Conservation (phyloP, 2,797 vertebrate species). For the Mormyrus hasselquistii region DNA sequence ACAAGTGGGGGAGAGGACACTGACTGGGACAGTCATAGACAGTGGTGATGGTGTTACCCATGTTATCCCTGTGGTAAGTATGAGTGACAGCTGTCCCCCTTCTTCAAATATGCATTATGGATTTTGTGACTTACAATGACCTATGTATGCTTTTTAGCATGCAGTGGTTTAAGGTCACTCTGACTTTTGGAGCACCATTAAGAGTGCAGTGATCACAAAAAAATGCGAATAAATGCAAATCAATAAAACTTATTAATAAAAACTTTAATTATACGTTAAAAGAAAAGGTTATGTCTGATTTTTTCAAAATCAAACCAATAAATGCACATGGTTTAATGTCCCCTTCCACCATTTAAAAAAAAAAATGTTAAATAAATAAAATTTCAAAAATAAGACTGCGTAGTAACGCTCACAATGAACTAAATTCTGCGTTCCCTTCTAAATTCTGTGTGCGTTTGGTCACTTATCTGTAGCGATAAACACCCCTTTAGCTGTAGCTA, state of each 20-base stretch:
- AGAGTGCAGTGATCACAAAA: neutral
- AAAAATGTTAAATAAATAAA: neutral
- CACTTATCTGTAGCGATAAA: neutral
- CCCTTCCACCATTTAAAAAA: neutral
- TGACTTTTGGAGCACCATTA: neutral
- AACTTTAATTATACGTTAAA: neutral
- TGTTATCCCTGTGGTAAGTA: slow-evolving; percentile 63
- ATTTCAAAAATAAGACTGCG: neutral
- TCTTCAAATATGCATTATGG: neutral
- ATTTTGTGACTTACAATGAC: neutral
- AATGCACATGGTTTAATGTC: neutral
- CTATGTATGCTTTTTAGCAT: neutral
- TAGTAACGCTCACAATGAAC: neutral
- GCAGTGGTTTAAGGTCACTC: neutral
- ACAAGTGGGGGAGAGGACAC: slow-evolving; percentile 78
- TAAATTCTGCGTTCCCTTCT: neutral
- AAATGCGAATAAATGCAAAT: neutral
- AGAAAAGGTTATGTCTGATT: neutral
- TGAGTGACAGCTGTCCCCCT: neutral
- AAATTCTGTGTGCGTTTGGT: neutral
- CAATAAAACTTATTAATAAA: neutral
- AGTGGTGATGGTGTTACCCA: slow-evolving; percentile 85
- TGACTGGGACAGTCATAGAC: slow-evolving; percentile 84
- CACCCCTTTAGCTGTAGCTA: neutral
- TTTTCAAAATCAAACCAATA: neutral